Evolutionary conservation across 2,888 invertebrate species (phyloP), one percentile per base, ranked within the genome.

Genomic region (Parnassius apollo): DNA sequence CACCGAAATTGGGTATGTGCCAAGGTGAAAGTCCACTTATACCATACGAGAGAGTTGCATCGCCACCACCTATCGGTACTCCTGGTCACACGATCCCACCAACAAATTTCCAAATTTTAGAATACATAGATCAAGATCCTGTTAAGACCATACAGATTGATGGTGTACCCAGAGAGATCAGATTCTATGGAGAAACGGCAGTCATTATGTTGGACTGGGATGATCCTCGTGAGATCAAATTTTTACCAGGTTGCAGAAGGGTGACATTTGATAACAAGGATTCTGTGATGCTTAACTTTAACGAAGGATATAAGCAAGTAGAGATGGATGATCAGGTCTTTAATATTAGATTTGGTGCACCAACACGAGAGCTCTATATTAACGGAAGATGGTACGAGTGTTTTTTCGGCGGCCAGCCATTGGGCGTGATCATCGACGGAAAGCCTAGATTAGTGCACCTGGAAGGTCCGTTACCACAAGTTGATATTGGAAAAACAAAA

Each of bases 391-490:
- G 97, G 92, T 98, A 95, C 82, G 98, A 98, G 80, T 97, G 98
- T 73, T 96, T 96, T 83, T 99, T 99, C 81, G 98, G 97, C 45
- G 98, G 98, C 1, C 95, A 96, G 54, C 95, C 97, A 0, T 93
- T 97, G 56, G 94, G 94, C 1, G 95, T 98, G 10, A 94, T 96
- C 52, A 93, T 99, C 48, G 95, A 96, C 64, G 96, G 95, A 1
- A 94, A 95, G 66, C 93, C 95, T n/a, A 94, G 96, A 66, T 91
- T 94, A 53, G 93, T 99, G 1, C 95, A 96, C 75, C 89, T 99
- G 9, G 96, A 96, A 73, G 98, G 98, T 0, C 97, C 98, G 0
- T 94, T 98, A 3, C 99, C 99, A 0, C 97, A 97, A 86, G 98
- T 99, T 0, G 96, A 96, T 81, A 97, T 99, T 65, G 96, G 98